Percentiles rank a stretch among this genome's conserved stretches.
Conservation (phyloP, 2,888 invertebrate genomes). For the Nomada ruficornis region DNA sequence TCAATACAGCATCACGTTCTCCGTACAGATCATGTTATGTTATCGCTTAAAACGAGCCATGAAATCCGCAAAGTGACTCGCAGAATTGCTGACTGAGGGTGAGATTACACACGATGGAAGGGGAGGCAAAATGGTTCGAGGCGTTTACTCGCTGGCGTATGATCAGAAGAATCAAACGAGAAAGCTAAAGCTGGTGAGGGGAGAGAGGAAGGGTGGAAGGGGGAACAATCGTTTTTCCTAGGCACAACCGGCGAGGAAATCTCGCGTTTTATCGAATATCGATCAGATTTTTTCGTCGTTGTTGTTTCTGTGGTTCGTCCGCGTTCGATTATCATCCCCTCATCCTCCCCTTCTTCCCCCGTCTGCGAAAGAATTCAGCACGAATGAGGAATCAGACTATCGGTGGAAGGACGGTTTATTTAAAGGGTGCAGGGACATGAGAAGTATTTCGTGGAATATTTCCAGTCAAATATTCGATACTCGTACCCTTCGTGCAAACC, state of each 20-base stretch:
- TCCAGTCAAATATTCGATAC: slow-evolving; percentile 4
- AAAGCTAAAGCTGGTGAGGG: too few relatives aligned
- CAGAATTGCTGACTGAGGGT: slow-evolving; percentile 6
- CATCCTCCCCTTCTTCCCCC: not conserved
- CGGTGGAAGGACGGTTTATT: not conserved
- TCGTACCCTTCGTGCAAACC: slow-evolving; percentile 2
- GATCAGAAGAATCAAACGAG: slow-evolving; percentile 16
- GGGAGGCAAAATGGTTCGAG: slow-evolving; percentile 10
- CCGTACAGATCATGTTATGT: too few relatives aligned
- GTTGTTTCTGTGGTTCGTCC: slow-evolving; percentile 6
- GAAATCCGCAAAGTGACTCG: slow-evolving; percentile 20
- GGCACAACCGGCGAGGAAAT: slow-evolving; percentile 15
- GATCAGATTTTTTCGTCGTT: slow-evolving; percentile 18
- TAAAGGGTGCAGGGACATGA: slow-evolving; percentile 3
- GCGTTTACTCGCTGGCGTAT: slow-evolving; percentile 6
- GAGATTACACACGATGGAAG: slow-evolving; percentile 28
- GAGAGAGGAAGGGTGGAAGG: not conserved
- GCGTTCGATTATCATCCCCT: slow-evolving; percentile 12
- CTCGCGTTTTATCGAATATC: slow-evolving; percentile 29
- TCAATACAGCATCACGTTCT: too few relatives aligned
- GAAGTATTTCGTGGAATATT: slow-evolving; percentile 14
- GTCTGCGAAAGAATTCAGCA: not conserved
- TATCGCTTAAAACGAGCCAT: not conserved
- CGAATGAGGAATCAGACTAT: slow-evolving; percentile 8
- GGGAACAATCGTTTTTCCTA: not conserved